phyloP scores from a whole-genome alignment of 1,140 invertebrate genomes.

The Zaprionus nigranus region DNA sequence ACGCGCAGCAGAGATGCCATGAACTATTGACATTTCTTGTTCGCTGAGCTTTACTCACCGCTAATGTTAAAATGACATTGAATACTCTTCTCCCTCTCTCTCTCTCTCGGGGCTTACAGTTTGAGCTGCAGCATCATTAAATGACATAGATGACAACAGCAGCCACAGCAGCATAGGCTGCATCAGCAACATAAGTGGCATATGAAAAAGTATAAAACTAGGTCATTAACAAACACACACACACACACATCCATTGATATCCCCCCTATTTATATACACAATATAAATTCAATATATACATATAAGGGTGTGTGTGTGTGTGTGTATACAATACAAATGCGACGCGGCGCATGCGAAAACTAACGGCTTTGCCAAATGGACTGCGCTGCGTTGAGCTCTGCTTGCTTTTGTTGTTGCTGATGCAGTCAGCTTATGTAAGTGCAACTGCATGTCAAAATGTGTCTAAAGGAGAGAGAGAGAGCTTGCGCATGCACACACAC shows the following conservation, averaged over 20 bases:
- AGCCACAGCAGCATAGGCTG: slow-evolving; percentile 22
- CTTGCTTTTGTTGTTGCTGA: neutral
- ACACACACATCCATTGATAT: neutral
- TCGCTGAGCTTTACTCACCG: slow-evolving; percentile 16
- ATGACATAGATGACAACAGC: slow-evolving; percentile 40
- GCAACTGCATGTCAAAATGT: slow-evolving; percentile 33
- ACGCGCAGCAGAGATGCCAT: slow-evolving; percentile 30
- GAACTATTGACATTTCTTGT: slow-evolving; percentile 48
- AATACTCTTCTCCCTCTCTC: slow-evolving; percentile 1
- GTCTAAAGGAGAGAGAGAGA: neutral
- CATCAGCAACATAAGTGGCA: slow-evolving; percentile 41
- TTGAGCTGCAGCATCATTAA: slow-evolving; percentile 33
- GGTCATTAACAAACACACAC: slow-evolving; percentile 42
- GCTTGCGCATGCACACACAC: neutral
- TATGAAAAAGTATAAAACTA: slow-evolving; percentile 38
- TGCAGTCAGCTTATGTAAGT: slow-evolving; percentile 52
- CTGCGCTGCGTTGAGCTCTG: slow-evolving; percentile 19
- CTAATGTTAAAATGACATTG: slow-evolving; percentile 38
- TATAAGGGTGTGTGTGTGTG: slow-evolving; percentile 1
- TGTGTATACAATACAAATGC: slow-evolving; percentile 9
- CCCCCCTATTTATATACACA: neutral
- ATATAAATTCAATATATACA: neutral
- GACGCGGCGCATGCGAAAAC: slow-evolving; percentile 55
- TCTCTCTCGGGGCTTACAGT: slow-evolving; percentile 10
- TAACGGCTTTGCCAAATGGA: slow-evolving; percentile 35